These are phyloP conservation scores for Speoplatyrhinus poulsoni DNA, from an alignment of 2,113 vertebrate species.

Conservation along the genomic window DNA sequence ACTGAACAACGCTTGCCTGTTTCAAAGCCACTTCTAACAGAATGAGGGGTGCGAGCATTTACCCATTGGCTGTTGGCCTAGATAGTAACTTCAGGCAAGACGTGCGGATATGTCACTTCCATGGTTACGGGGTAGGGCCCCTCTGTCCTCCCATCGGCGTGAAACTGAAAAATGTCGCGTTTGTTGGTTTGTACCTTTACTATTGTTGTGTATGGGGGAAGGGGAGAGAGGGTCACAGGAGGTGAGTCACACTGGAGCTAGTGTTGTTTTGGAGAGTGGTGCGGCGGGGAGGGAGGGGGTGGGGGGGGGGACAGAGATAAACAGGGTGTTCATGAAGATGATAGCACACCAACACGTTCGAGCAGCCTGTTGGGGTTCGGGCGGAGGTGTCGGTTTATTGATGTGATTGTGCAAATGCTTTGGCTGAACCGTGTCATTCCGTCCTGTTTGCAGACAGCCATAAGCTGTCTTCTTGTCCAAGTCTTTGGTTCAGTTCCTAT, in stretches of 20 bases:
- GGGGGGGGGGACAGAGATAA: slow-evolving; percentile 64
- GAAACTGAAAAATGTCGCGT: slow-evolving; percentile 75
- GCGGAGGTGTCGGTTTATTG: background rate
- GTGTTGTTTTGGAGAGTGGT: slow-evolving; percentile 31
- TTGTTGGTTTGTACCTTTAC: slow-evolving; percentile 54
- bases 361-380: slow-evolving; percentile 4
- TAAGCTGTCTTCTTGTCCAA: too few relatives aligned
- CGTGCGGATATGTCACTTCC: slow-evolving; percentile 78
- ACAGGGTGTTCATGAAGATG: slow-evolving; percentile 60
- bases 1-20: slow-evolving; percentile 47
- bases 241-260: slow-evolving; percentile 47
- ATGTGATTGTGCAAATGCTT: background rate
- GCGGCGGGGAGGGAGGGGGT: background rate
- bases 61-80: slow-evolving; percentile 71
- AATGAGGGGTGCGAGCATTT: slow-evolving; percentile 65
- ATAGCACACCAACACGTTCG: slow-evolving; percentile 49
- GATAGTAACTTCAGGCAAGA: slow-evolving; percentile 81
- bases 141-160: slow-evolving; percentile 77
- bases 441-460: background rate
- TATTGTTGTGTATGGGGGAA: slow-evolving; percentile 52
- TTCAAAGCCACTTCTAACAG: slow-evolving; percentile 45
- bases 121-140: slow-evolving; percentile 74
- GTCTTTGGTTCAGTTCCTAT: too few relatives aligned
- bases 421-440: background rate
- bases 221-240: slow-evolving; percentile 20